Evolutionary conservation across 2,113 vertebrate genomes (phyloP), one percentile per base, ranked within the genome.

Genomic region (Tyrannus savana): DNA sequence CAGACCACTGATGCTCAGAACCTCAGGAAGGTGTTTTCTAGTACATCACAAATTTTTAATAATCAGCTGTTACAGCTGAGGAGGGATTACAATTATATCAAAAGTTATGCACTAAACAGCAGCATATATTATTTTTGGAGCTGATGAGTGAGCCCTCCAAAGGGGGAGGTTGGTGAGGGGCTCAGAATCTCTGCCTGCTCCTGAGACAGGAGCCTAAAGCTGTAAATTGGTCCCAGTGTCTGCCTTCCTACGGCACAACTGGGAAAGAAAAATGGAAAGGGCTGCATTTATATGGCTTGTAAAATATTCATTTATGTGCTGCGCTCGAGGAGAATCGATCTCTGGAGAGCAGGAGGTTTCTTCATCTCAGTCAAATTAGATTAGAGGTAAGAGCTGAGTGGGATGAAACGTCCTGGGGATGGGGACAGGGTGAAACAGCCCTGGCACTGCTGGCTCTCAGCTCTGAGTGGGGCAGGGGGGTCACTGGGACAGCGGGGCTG

Each of bases 271-370:
- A 93, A 95, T 90, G 64, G 89, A 86, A 90, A 94, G 60, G 52
- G n/a, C 72, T 88, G 88, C 83, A 30, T 88, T 90, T 91, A 31
- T 96, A 50, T 18, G 73, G n/a, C 90, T 93, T 93, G 73, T 96
- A 91, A 96, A 97, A 94, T 92, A 93, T 93, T 96, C 86, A 96
- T 96, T 92, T 72, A 63, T 68, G 80, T 84, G 76, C 88, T 78
- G 88, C 2, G 27, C 86, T 93, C 11, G 39, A 84, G 73, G 68
- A 88, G 73, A 87, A 94, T 95, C n/a, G 28, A 95, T 93, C 93
- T 93, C 95, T 53, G 19, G 85, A 93, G 94, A 95, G 91, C 12
- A 4, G 13, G 41, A 90, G 90, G 79, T 78, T 91, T 37, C 93
- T 92, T 28, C 77, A 93, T 72, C 92, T 89, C 90, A 94, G 90